Base-by-base conservation (phyloP, 2,797 vertebrate species). In the Poeciliopsis turneri region DNA sequence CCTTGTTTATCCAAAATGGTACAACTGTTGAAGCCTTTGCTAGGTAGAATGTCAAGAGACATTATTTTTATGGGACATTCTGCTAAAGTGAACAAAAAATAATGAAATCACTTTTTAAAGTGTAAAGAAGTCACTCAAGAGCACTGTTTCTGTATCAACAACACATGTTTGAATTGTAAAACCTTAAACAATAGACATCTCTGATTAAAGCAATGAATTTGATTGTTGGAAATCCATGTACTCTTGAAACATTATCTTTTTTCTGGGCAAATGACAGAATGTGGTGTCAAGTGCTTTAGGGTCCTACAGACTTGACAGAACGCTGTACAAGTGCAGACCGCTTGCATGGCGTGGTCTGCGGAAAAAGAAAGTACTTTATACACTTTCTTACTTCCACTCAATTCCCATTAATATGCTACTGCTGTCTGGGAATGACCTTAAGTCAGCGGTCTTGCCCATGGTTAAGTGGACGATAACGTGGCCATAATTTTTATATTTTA, bases 1-100 rank as follows among this genome's bases (percentile, higher is more conserved):
- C 83, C 47, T 75, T 68, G 78, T 49, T 78, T 36, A 23, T 78
- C 51, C 45, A 18, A 80, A 8, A 64, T 36, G 47, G 57, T 33
- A 36, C 41, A 7, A 8, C 23, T 28, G 36, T 43, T 70, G 49
- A 46, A 55, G 30, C 20, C 6, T 49, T 23, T 66, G 41, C 10
- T 46, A n/a, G 20, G 12, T 9, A 8, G 57, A 36, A 47, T 9
- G 9, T 28, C 45, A n/a, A 45, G 25, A 2, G 68, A 7, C 23
- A 12, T 70, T 28, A 43, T 25, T 70, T 28, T 45, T 66, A 66
- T 25, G 3, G 18, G 64, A 39, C 20, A 41, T 39, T 36, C 36
- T 66, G 8, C 9, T 39, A 11, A 39, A 39, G 33, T 23, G 4
- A 9, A 66, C 25, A 20, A 36, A 16, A 9, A 39, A 39, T 5